Evolutionary conservation across 2,797 vertebrate species (phyloP).

Genomic region (Okamejei kenojei): DNA sequence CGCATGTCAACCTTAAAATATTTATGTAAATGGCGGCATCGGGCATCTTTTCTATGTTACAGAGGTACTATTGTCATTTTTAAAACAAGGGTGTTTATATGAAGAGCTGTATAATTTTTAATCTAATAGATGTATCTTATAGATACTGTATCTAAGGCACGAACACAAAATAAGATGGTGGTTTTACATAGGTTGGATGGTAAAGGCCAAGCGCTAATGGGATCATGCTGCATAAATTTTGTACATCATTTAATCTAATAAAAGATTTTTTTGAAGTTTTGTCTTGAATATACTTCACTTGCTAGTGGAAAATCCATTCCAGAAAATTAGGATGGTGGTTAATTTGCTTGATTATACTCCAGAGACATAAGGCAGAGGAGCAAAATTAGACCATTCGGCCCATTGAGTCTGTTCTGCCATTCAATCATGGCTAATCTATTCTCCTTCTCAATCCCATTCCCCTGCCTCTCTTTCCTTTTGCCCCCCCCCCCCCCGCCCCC

Average conservation of each 20-base stretch:
- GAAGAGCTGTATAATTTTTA: conserved; percentile 73
- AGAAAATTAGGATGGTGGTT: neutral
- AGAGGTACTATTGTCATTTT: conserved; percentile 89
- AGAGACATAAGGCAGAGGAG: too few relatives aligned
- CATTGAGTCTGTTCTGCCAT: too few relatives aligned
- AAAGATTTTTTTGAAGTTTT: conserved; percentile 68
- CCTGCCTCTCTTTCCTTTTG: too few relatives aligned
- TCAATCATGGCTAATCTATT: too few relatives aligned
- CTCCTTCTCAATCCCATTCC: too few relatives aligned
- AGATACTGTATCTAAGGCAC: conserved; percentile 90
- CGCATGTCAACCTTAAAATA: conserved; percentile 67
- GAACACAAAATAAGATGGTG: conserved; percentile 68
- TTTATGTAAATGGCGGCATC: conserved; percentile 57
- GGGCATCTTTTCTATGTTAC: conserved; percentile 68
- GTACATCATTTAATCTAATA: conserved; percentile 92
- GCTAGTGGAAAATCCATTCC: neutral
- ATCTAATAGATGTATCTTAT: conserved; percentile 91
- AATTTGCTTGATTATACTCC: too few relatives aligned
- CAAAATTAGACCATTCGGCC: too few relatives aligned
- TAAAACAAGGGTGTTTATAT: conserved; percentile 56
- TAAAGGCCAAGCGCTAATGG: conserved; percentile 68
- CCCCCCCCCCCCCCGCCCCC: too few relatives aligned
- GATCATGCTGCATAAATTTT: conserved; percentile 89
- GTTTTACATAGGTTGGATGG: conserved; percentile 80
- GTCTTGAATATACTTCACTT: conserved; percentile 53